Evolutionary conservation across 64 coral and sea anemone genomes (phyloP).

Genomic region (Trachythela sp.): DNA sequence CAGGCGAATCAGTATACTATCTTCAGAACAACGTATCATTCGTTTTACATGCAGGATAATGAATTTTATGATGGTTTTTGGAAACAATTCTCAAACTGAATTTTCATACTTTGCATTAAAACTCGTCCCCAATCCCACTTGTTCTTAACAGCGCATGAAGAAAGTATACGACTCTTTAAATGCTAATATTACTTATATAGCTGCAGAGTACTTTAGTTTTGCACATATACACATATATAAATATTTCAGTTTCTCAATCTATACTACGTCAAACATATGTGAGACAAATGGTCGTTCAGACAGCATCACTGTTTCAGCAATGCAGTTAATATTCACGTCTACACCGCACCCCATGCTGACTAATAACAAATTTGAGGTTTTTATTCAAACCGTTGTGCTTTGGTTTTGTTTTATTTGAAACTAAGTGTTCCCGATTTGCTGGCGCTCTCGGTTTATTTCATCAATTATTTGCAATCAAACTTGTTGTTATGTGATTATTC

Average conservation of each 20-base stretch:
- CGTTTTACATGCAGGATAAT: too few species aligned
- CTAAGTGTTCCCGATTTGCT: neutral
- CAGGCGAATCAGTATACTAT: too few species aligned
- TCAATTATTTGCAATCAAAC: slow-evolving; percentile 4
- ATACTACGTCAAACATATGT: neutral
- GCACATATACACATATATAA: neutral
- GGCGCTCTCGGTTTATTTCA: neutral
- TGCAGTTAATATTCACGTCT: neutral
- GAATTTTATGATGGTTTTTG: too few species aligned
- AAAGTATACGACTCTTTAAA: too few species aligned
- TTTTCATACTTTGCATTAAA: too few species aligned
- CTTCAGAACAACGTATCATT: too few species aligned
- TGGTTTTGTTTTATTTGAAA: slow-evolving; percentile 3
- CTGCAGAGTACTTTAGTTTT: too few species aligned
- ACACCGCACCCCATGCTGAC: slow-evolving; percentile 4
- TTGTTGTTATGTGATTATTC: neutral
- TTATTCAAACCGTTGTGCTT: neutral
- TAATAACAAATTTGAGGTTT: slow-evolving; percentile 13
- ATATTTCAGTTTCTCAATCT: neutral
- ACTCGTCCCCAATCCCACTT: too few species aligned
- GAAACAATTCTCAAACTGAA: too few species aligned
- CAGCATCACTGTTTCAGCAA: too few species aligned
- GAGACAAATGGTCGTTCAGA: neutral
- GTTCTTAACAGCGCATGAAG: too few species aligned
- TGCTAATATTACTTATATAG: too few species aligned